Percentiles rank a stretch among this genome's conserved stretches.
Conservation (phyloP, 2,113 vertebrate species). For the Tragelaphus strepsiceros region DNA sequence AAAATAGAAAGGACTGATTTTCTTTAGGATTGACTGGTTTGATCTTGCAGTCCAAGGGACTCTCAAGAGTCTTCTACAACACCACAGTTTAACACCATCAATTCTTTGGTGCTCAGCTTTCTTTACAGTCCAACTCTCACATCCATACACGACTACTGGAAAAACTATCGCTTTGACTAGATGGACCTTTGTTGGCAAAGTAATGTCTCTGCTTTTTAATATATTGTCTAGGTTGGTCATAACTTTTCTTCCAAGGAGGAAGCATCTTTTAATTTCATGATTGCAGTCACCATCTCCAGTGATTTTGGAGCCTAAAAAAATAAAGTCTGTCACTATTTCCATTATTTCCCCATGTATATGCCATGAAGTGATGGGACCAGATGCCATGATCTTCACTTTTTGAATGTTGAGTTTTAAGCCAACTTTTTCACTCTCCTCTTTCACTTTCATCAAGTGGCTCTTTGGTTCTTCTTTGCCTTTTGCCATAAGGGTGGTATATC, state of each 20-base stretch:
- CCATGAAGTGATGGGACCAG: neutral
- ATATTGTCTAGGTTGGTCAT: neutral
- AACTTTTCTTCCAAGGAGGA: neutral
- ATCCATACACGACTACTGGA: neutral
- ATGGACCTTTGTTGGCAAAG: neutral
- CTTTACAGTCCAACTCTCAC: neutral
- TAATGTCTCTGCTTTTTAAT: neutral
- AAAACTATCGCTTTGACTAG: neutral
- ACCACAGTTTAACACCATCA: neutral
- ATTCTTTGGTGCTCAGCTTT: neutral
- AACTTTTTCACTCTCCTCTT: neutral
- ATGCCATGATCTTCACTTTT: neutral
- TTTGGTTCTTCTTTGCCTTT: neutral
- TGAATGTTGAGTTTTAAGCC: neutral
- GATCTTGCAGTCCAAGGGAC: neutral
- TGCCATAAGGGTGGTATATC: neutral
- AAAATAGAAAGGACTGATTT: neutral
- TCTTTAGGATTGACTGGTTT: neutral
- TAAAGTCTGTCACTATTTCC: neutral
- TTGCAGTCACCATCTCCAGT: neutral
- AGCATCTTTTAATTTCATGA: neutral
- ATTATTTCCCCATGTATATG: neutral
- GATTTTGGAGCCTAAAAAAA: neutral
- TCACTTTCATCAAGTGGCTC: neutral
- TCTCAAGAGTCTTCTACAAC: neutral